These are phyloP conservation scores for Acanthococcus lagerstroemiae DNA, from an alignment of 2,888 invertebrate species.

Conservation along the genomic window DNA sequence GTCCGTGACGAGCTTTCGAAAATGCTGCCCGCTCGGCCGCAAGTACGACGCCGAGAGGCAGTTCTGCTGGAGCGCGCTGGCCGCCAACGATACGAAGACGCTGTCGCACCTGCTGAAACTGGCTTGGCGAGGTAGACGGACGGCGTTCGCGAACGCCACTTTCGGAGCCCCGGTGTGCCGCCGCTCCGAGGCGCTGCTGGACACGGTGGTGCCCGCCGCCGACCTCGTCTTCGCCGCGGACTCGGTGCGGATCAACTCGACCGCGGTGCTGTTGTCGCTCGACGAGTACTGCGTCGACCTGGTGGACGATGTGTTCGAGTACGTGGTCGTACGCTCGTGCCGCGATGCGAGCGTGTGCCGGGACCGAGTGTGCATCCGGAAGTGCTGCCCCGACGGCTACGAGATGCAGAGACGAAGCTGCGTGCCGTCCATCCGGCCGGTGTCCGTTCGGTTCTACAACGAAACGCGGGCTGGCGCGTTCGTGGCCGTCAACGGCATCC, in stretches of 20 bases:
- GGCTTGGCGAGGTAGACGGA: background rate
- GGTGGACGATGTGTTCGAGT: slow-evolving; percentile 18
- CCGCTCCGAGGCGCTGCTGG: slow-evolving; percentile 1
- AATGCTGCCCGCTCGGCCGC: slow-evolving; percentile 10
- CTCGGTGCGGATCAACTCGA: background rate
- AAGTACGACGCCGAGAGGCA: slow-evolving; percentile 10
- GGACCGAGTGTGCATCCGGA: slow-evolving; percentile 2
- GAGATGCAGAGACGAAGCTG: background rate
- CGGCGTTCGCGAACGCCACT: slow-evolving; percentile 7
- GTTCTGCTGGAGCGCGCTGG: slow-evolving; percentile 3
- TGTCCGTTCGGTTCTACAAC: slow-evolving; percentile 5
- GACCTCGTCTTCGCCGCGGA: background rate
- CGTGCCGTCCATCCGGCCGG: background rate
- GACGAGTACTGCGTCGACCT: slow-evolving; percentile 25
- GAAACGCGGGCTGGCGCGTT: background rate
- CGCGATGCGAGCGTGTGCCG: slow-evolving; percentile 2
- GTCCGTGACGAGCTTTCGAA: background rate
- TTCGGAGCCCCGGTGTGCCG: slow-evolving; percentile 15
- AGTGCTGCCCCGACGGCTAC: slow-evolving; percentile 15
- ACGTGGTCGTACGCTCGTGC: slow-evolving; percentile 10
- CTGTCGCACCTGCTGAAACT: slow-evolving; percentile 6
- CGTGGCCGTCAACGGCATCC: background rate
- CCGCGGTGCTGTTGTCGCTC: slow-evolving; percentile 3
- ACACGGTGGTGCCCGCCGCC: background rate
- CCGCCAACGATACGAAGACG: background rate